A percentile compares a stretch with the other conserved stretches of the same genome.
phyloP scores from a whole-genome alignment of 2,888 invertebrate species.

The Heteromyza rotundicornis region DNA sequence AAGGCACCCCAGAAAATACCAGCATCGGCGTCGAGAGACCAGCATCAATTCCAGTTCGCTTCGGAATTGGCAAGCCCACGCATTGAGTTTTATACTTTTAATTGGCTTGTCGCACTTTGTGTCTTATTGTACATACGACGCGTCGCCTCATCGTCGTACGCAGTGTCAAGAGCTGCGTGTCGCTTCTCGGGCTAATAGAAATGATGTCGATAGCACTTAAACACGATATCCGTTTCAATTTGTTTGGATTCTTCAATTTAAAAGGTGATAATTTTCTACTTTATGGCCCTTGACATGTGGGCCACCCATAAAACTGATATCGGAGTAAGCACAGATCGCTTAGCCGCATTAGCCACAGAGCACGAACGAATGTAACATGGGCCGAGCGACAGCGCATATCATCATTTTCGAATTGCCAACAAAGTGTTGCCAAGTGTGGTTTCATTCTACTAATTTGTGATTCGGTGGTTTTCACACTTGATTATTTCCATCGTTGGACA shows the following conservation, averaged over 20 bases:
- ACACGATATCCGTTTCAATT: conserved; percentile 64
- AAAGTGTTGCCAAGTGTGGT: too few relatives aligned
- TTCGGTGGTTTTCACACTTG: conserved; percentile 56
- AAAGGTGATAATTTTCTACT: conserved; percentile 64
- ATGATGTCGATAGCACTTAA: conserved; percentile 63
- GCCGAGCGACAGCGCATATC: conserved; percentile 9
- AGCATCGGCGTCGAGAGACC: not conserved
- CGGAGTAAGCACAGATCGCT: conserved; percentile 44
- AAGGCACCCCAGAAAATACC: not conserved
- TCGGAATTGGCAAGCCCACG: conserved; percentile 35
- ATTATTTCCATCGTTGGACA: conserved; percentile 44
- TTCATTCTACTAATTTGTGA: conserved; percentile 56
- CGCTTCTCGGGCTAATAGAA: conserved; percentile 51
- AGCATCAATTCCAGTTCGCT: not conserved
- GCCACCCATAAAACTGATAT: conserved; percentile 62
- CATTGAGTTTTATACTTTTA: conserved; percentile 50
- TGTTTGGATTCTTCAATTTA: conserved; percentile 64
- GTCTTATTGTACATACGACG: conserved; percentile 28
- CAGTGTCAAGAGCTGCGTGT: not conserved
- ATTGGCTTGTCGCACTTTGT: conserved; percentile 57
- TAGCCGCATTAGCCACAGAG: conserved; percentile 15
- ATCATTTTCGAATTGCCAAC: not conserved
- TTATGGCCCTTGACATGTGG: conserved; percentile 63
- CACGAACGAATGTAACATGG: conserved; percentile 2
- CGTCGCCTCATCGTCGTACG: conserved; percentile 5